These are phyloP conservation scores for Australoheros facetus DNA, from an alignment of 2,797 vertebrate species.

Conservation along the genomic window DNA sequence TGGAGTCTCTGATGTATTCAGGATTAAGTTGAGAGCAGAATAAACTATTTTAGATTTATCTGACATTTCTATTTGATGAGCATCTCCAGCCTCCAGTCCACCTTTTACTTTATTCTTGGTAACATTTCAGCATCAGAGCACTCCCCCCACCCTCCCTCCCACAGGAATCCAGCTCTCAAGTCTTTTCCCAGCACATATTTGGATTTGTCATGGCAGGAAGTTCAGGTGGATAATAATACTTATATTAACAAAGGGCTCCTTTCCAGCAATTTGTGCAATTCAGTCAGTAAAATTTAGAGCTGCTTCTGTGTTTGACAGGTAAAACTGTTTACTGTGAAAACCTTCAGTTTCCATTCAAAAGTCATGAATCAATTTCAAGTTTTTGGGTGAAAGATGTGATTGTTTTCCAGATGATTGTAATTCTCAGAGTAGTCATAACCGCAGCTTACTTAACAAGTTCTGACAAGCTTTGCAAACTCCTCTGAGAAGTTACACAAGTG, in stretches of 20 bases:
- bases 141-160: too few relatives aligned
- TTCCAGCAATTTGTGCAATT: background rate
- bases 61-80: background rate
- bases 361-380: background rate
- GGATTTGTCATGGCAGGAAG: background rate
- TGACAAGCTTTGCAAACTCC: slow-evolving; percentile 22
- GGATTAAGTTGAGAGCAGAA: background rate
- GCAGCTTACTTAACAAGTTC: slow-evolving; percentile 24
- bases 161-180: background rate
- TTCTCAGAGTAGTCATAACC: background rate
- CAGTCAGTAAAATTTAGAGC: background rate
- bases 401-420: background rate
- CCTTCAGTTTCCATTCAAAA: background rate
- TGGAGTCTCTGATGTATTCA: background rate
- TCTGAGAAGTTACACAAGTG: slow-evolving; percentile 5
- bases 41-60: background rate
- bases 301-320: background rate
- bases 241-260: background rate
- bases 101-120: background rate
- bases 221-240: background rate
- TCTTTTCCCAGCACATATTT: background rate
- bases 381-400: background rate
- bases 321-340: background rate
- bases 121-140: background rate
- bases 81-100: background rate